phyloP scores from a whole-genome alignment of 2,797 vertebrate species.

The Eutrigla gurnardus region DNA sequence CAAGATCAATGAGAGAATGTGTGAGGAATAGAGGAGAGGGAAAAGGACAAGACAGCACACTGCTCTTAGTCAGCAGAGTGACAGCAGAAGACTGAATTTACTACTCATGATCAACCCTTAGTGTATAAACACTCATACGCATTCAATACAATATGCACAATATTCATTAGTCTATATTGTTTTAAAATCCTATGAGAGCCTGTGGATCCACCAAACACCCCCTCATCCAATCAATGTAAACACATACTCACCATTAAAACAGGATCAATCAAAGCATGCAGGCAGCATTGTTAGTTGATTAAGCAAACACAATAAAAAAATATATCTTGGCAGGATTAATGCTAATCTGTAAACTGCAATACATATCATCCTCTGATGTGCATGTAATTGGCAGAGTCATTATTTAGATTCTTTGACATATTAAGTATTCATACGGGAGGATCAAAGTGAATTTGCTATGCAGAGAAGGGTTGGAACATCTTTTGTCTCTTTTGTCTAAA shows the following conservation, averaged over 20 bases:
- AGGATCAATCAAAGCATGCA: slow-evolving; percentile 54
- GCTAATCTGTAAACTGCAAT: slow-evolving; percentile 64
- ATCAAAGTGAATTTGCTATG: slow-evolving; percentile 15
- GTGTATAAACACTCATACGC: slow-evolving; percentile 7
- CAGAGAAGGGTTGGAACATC: not conserved
- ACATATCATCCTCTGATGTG: slow-evolving; percentile 54
- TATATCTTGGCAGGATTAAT: slow-evolving; percentile 68
- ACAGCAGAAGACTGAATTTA: not conserved
- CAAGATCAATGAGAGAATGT: slow-evolving; percentile 37
- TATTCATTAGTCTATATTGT: slow-evolving; percentile 66
- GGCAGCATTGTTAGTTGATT: slow-evolving; percentile 61
- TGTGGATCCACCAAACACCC: slow-evolving; percentile 34
- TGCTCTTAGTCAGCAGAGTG: slow-evolving; percentile 17
- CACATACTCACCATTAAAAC: slow-evolving; percentile 63
- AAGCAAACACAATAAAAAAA: slow-evolving; percentile 58
- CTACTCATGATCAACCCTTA: slow-evolving; percentile 9
- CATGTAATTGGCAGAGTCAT: slow-evolving; percentile 56
- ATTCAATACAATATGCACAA: slow-evolving; percentile 39
- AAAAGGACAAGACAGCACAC: slow-evolving; percentile 4
- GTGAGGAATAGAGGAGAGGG: slow-evolving; percentile 36
- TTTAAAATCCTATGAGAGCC: slow-evolving; percentile 54
- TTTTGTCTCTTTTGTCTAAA: slow-evolving; percentile 7
- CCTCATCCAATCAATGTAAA: slow-evolving; percentile 65
- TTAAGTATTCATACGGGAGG: slow-evolving; percentile 15
- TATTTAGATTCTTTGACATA: slow-evolving; percentile 29